Evolutionary conservation across 2,888 invertebrate genomes (phyloP), one percentile per base, ranked within the genome.

Genomic region (Cryptocephalus primarius): DNA sequence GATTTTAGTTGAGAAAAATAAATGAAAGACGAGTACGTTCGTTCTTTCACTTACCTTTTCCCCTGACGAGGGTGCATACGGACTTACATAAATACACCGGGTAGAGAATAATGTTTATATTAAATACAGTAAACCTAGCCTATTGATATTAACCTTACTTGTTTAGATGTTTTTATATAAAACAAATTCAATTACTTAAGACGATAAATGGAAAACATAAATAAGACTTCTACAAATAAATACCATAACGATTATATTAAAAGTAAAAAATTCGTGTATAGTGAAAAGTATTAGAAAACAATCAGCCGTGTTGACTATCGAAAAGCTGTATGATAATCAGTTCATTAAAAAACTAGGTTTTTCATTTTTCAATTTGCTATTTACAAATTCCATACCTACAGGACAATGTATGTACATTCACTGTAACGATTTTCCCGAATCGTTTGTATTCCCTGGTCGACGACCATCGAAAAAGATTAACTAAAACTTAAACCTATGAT

Each of bases 71-170:
- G 22, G 3, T 22, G 22, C 22, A 22, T 4, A 22, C 22, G 2
- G 3, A 22, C 6, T 6, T 22, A 22, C 22, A 22, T 22, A 22
- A 22, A 22, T 22, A 22, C 22, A 22, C 22, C 6, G 22, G 6
- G 2, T 22, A 22, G 22, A 22, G 22, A 36, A 11, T 36, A 36
- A 31, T 42, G 45, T 48, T 52, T 49, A 41, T 50, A 49, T 54
- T 53, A 49, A 53, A 56, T 56, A 55, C 51, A 48, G 45, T 52
- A 52, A 50, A 49, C 51, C 57, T 53, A 55, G 32, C 32, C 56
- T 57, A 57, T 45, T 55, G 50, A 52, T 55, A 55, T 48, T 51
- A 48, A 53, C 46, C 53, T 56, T 53, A 53, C 12, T 44, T 4
- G 10, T 36, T 47, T 48, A 48, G 43, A 48, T 49, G 34, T 42